Evolutionary conservation across 2,888 invertebrate genomes (phyloP), one percentile per base, ranked within the genome.

Genomic region (Habroteleia sp.): DNA sequence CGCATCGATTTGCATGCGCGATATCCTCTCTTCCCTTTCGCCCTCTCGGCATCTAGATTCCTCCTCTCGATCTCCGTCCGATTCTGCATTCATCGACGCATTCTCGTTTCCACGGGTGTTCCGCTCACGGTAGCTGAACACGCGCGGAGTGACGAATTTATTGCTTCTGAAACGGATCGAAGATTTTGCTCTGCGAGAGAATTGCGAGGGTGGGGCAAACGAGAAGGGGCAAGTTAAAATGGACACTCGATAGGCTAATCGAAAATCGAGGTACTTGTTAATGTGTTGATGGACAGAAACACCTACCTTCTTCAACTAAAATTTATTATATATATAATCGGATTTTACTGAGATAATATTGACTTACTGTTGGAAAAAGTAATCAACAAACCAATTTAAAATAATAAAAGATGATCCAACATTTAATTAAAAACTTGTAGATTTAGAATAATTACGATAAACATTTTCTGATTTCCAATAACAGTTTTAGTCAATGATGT

Each of bases 71-170:
- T 78, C 77, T 76, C 71, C 79, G 80, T 82, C 78, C 81, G 68
- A 82, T 83, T 84, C 81, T 78, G 80, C 83, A 84, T 84, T 83
- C 83, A 84, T 84, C 83, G 83, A 84, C 83, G 84, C 81, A 82
- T 82, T 82, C 80, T 80, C 80, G 80, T 81, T 81, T 82, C 80
- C 81, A 80, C 78, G 78, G 76, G 74, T 77, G 80, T 78, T 76
- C 74, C 79, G 69, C 76, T 69, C 66, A 63, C 77, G 77, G 65
- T 76, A 76, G 79, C 79, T 72, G 78, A 79, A 80, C 77, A 74
- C 77, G 72, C 79, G 79, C 79, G 75, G 79, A 77, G 80, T 84
- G 86, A 86, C 83, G 85, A 84, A 86, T 87, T 87, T 86, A 87
- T 87, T 82, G 84, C 84, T 78, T 80, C 79, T 79, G 79, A 81